A percentile compares a stretch with the other conserved stretches of the same genome.
phyloP scores from a whole-genome alignment of 2,797 vertebrate genomes.

The Microtus agrestis region DNA sequence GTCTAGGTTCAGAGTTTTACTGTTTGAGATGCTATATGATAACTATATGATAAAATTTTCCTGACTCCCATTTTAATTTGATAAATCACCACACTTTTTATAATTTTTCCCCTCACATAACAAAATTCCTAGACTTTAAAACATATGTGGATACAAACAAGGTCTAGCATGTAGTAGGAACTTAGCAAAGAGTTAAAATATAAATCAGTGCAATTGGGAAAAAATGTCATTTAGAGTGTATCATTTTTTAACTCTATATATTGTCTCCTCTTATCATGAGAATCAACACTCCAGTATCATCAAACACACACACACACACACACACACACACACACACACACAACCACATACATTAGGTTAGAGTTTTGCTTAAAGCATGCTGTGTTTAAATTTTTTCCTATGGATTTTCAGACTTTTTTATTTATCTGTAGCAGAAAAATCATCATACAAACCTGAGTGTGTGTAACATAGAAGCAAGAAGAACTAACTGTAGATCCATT shows the following conservation, averaged over 20 bases:
- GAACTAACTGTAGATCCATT: background rate
- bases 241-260: constrained; percentile 11
- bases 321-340: background rate
- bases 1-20: background rate
- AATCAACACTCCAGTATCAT: background rate
- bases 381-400: background rate
- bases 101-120: background rate
- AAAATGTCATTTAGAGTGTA: background rate
- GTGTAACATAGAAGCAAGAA: background rate
- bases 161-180: background rate
- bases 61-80: background rate
- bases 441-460: background rate
- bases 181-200: background rate
- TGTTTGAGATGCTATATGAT: background rate
- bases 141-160: background rate
- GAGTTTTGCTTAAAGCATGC: background rate
- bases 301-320: background rate
- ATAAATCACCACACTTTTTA: background rate
- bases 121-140: background rate
- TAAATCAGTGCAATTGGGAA: background rate
- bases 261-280: background rate
- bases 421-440: background rate
- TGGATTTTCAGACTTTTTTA: background rate
- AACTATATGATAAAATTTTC: background rate
- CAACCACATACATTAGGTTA: background rate